A percentile compares a stretch with the other conserved stretches of the same genome.
Conservation (phyloP, 2,113 vertebrate genomes). For the Tragelaphus imberbis region DNA sequence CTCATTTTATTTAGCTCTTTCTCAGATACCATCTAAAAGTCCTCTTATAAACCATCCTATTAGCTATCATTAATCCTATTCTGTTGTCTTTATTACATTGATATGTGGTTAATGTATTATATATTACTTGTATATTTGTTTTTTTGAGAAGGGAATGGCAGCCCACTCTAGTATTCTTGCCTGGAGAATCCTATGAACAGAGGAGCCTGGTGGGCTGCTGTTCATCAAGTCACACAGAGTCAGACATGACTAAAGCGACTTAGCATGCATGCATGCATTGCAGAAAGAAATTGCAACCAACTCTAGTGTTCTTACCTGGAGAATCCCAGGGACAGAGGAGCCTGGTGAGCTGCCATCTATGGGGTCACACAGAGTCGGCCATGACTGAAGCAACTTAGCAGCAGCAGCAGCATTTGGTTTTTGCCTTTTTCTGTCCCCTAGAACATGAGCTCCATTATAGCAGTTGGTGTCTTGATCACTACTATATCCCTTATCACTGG, state of each 20-base stretch:
- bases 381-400: rapidly evolving
- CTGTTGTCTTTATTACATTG: neutral
- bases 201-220: neutral
- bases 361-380: rapidly evolving
- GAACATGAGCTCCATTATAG: neutral
- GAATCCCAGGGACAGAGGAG: neutral
- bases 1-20: neutral
- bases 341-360: neutral
- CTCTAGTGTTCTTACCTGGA: neutral
- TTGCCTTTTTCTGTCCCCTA: neutral
- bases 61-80: neutral
- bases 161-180: neutral
- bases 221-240: neutral
- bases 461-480: neutral
- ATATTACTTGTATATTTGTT: neutral
- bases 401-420: neutral
- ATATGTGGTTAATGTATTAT: neutral
- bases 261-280: neutral
- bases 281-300: neutral
- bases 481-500: neutral
- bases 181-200: neutral
- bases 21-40: neutral
- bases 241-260: neutral
- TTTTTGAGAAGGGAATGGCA: neutral
- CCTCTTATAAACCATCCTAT: neutral